Percentiles rank a stretch among this genome's conserved stretches.
Evolutionary conservation across 2,888 invertebrate genomes (phyloP).

Genomic region (Ormyrus thymus): DNA sequence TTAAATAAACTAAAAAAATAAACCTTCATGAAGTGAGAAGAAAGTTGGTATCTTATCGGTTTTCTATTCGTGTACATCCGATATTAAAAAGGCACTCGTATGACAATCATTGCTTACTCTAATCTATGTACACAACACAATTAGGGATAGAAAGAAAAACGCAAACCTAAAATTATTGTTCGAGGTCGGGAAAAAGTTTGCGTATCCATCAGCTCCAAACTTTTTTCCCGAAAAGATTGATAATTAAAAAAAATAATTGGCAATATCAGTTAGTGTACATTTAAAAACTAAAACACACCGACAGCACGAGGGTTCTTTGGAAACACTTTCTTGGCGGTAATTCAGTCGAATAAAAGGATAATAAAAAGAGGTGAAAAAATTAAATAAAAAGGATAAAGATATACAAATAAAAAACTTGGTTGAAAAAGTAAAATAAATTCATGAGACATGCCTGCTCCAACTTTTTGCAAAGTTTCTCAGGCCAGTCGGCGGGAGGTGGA

Average conservation of each 20-base stretch:
- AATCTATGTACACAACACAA: conserved; percentile 25
- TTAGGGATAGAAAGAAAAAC: conserved; percentile 12
- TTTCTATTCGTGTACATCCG: background rate
- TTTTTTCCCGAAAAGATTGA: conserved; percentile 34
- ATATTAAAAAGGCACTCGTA: conserved; percentile 15
- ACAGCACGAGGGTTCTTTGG: conserved; percentile 30
- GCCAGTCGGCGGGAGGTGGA: conserved; percentile 96
- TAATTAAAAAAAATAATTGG: conserved; percentile 4
- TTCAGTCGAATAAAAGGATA: background rate
- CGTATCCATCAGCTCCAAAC: conserved; percentile 24
- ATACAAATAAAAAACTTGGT: conserved; percentile 5
- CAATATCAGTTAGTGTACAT: conserved; percentile 50
- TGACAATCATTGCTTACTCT: conserved; percentile 34
- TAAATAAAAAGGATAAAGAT: conserved; percentile 8
- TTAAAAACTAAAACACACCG: conserved; percentile 46
- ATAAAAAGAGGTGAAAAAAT: background rate
- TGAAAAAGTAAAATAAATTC: conserved; percentile 47
- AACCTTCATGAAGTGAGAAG: conserved; percentile 3
- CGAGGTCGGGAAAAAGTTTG: conserved; percentile 37
- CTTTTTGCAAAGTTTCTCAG: conserved; percentile 93
- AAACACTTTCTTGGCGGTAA: background rate
- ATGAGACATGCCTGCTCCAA: conserved; percentile 87
- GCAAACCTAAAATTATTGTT: conserved; percentile 6
- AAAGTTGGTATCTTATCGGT: conserved; percentile 5
- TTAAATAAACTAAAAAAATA: conserved; percentile 6